Evolutionary conservation across 2,888 invertebrate genomes (phyloP).

Genomic region (Melipona beecheii): DNA sequence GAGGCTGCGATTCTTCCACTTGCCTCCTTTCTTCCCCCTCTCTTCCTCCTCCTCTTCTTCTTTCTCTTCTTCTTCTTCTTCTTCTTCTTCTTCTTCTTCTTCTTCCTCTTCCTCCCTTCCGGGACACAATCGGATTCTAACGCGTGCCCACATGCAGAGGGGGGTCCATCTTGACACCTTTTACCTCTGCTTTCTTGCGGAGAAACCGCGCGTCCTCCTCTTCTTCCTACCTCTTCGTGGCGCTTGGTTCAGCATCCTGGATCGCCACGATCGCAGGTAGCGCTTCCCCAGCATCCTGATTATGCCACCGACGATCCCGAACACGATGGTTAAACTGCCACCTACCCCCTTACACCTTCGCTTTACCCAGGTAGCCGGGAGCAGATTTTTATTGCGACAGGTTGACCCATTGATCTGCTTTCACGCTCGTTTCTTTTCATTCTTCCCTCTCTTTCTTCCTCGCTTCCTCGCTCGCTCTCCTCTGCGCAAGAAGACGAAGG

Average conservation of each 20-base stretch:
- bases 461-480: neutral
- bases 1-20: slow-evolving; percentile 7
- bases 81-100: slow-evolving; percentile 11
- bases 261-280: slow-evolving; percentile 62
- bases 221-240: slow-evolving; percentile 26
- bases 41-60: slow-evolving; percentile 13
- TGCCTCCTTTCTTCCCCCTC: neutral
- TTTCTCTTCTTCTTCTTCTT: slow-evolving; percentile 30
- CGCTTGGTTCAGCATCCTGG: slow-evolving; percentile 21
- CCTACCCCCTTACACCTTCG: slow-evolving; percentile 40
- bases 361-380: slow-evolving; percentile 57
- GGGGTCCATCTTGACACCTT: slow-evolving; percentile 68
- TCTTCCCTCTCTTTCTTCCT: neutral
- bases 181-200: slow-evolving; percentile 60
- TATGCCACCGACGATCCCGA: slow-evolving; percentile 59
- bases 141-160: slow-evolving; percentile 55
- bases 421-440: neutral
- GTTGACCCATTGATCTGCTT: slow-evolving; percentile 66
- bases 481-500: too few relatives aligned
- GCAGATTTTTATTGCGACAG: slow-evolving; percentile 75
- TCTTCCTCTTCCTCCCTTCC: too few relatives aligned
- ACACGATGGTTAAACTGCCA: slow-evolving; percentile 53
- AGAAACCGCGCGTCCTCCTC: slow-evolving; percentile 29
- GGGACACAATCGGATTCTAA: slow-evolving; percentile 65
- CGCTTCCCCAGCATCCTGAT: slow-evolving; percentile 61